These are phyloP conservation scores for Leptatherina wallacei DNA, from an alignment of 2,797 vertebrate species.

Conservation along the genomic window DNA sequence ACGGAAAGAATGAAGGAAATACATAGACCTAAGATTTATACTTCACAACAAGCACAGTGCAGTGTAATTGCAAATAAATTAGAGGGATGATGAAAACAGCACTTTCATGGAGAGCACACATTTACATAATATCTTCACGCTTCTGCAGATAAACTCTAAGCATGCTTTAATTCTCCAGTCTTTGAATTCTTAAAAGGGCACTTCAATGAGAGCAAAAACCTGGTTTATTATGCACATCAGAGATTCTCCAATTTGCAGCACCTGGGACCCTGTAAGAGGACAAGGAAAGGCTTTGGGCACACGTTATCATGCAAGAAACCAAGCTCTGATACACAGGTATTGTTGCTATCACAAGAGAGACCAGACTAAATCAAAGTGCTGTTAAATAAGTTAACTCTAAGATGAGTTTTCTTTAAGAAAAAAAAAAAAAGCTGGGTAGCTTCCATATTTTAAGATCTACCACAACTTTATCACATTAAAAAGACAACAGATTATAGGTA, in stretches of 20 bases:
- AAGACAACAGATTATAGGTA: too few relatives aligned
- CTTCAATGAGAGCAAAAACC: conserved; percentile 46
- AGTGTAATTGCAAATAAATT: conserved; percentile 55
- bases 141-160: conserved; percentile 61
- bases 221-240: conserved; percentile 56
- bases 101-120: conserved; percentile 44
- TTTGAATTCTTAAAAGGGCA: conserved; percentile 51
- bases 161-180: conserved; percentile 50
- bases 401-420: background rate
- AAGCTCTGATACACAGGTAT: background rate
- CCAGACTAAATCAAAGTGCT: conserved; percentile 8
- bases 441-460: background rate
- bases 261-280: conserved; percentile 18
- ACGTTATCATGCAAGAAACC: background rate
- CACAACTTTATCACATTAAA: too few relatives aligned
- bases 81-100: conserved; percentile 45
- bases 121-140: conserved; percentile 58
- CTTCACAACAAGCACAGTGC: conserved; percentile 28
- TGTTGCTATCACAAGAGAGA: conserved; percentile 16
- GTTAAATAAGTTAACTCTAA: background rate
- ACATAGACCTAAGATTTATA: conserved; percentile 14
- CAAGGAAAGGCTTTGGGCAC: conserved; percentile 3
- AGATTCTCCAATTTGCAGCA: conserved; percentile 38
- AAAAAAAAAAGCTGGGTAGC: background rate
- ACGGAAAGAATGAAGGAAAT: conserved; percentile 2